Conservation (phyloP, 2,888 invertebrate species). For the Ochropleura leucogaster region DNA sequence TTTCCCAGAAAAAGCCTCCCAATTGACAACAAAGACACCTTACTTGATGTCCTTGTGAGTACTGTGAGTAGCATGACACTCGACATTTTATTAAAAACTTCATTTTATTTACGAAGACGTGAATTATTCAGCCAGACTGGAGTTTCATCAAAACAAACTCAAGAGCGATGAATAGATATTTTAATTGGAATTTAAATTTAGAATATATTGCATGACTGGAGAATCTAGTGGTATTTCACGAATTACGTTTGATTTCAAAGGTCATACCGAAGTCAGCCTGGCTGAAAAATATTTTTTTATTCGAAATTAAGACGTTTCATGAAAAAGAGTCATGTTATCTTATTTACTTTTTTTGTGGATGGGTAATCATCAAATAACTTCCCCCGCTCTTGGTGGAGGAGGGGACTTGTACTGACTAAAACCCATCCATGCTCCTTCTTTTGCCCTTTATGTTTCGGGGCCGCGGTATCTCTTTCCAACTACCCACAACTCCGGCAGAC, state of each 20-base stretch:
- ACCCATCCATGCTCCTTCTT: no score
- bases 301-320: neutral
- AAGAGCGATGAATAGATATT: constrained; percentile 39
- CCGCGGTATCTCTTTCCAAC: no score
- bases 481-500: no score
- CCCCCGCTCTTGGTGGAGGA: no score
- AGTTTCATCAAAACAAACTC: constrained; percentile 43
- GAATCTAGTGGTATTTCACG: constrained; percentile 17
- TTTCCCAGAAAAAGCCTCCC: neutral
- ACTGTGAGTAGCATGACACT: constrained; percentile 12
- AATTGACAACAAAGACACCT: neutral
- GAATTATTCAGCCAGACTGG: constrained; percentile 26
- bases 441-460: no score
- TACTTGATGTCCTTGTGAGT: neutral
- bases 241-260: constrained; percentile 21
- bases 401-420: no score
- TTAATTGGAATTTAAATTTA: constrained; percentile 39
- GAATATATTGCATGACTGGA: constrained; percentile 26
- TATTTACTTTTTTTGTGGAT: neutral
- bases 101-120: constrained; percentile 22
- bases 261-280: neutral
- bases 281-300: neutral
- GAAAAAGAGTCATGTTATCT: neutral
- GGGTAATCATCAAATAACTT: no score
- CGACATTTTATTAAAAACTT: constrained; percentile 11